phyloP scores from a whole-genome alignment of 2,888 invertebrate genomes.

The Micropterix aruncella region DNA sequence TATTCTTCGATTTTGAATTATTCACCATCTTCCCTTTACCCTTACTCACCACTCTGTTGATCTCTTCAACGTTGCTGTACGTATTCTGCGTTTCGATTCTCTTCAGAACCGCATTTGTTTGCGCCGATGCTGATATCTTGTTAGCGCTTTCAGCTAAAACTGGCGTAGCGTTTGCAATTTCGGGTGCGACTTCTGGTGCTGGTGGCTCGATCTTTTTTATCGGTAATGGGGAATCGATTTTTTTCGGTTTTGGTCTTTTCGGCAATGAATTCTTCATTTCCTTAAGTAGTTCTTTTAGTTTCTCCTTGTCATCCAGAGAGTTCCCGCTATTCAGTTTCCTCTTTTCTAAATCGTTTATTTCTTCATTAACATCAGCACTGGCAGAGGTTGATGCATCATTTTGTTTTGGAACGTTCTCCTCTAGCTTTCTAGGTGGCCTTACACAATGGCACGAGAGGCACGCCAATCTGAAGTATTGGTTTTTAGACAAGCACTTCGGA shows the following conservation, averaged over 20 bases:
- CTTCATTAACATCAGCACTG: slow-evolving; percentile 2
- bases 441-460: neutral
- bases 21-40: slow-evolving; percentile 6
- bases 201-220: slow-evolving; percentile 11
- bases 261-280: slow-evolving; percentile 67
- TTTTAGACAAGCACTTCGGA: neutral
- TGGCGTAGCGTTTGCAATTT: neutral
- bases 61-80: neutral
- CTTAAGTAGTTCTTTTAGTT: slow-evolving; percentile 55
- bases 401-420: neutral
- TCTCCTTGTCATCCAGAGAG: slow-evolving; percentile 35
- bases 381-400: neutral
- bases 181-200: slow-evolving; percentile 5
- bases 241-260: slow-evolving; percentile 32
- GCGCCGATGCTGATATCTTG: neutral
- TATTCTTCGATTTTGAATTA: neutral
- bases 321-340: slow-evolving; percentile 5
- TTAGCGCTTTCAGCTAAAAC: neutral
- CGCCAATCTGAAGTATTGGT: neutral
- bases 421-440: neutral
- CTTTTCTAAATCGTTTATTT: slow-evolving; percentile 6
- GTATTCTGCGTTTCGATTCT: neutral
- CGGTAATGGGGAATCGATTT: slow-evolving; percentile 12
- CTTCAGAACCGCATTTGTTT: neutral
- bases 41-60: slow-evolving; percentile 7